Evolutionary conservation across 2,797 vertebrate species (phyloP).

Genomic region (Malacoraja senta): DNA sequence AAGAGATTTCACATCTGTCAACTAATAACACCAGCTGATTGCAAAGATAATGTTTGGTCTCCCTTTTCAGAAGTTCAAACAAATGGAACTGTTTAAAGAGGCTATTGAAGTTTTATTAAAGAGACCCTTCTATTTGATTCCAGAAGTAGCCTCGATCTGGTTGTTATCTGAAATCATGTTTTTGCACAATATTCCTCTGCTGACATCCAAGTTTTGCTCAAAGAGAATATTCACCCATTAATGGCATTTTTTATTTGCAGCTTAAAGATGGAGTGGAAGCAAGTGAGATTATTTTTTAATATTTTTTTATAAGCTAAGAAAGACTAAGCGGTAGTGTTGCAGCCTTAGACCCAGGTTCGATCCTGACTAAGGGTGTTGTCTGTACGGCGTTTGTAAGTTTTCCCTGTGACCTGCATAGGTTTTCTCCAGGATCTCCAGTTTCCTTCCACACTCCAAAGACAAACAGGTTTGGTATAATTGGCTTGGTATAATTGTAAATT

Average conservation of each 20-base stretch:
- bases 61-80: background rate
- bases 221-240: background rate
- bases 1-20: background rate
- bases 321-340: no score
- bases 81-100: background rate
- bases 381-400: no score
- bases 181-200: background rate
- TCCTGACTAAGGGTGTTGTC: no score
- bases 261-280: background rate
- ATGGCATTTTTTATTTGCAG: background rate
- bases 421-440: no score
- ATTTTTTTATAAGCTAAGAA: background rate
- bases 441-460: no score
- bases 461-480: no score
- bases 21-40: conserved; percentile 9
- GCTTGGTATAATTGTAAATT: no score
- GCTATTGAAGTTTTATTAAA: background rate
- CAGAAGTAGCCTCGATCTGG: background rate
- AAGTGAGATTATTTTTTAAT: background rate
- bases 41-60: background rate
- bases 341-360: no score
- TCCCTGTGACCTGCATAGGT: no score
- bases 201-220: background rate
- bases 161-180: background rate
- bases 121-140: background rate